Conservation (phyloP, 2,888 invertebrate species). For the Ochlodes sylvanus region DNA sequence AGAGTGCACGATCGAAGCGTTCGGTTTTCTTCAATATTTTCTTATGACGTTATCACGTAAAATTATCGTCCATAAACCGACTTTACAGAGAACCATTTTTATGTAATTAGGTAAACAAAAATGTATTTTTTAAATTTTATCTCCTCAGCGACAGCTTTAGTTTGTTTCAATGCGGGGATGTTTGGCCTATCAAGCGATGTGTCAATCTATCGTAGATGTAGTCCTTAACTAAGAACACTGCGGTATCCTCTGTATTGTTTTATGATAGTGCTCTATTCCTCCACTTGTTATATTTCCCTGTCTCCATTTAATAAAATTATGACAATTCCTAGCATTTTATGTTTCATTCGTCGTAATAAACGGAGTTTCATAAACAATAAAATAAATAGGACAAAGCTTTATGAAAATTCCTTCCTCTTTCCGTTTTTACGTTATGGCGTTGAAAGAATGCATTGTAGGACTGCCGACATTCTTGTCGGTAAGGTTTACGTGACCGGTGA, state of each 20-base stretch:
- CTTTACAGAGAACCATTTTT: too few species aligned
- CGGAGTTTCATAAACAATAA: not conserved
- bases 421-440: not conserved
- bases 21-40: too few species aligned
- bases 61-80: too few species aligned
- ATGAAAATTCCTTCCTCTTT: not conserved
- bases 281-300: not conserved
- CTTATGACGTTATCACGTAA: too few species aligned
- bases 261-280: constrained; percentile 13
- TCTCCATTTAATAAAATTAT: not conserved
- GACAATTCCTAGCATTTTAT: not conserved
- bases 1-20: too few species aligned
- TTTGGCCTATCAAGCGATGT: too few species aligned
- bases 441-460: not conserved
- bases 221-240: not conserved
- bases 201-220: not conserved
- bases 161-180: too few species aligned
- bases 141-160: too few species aligned
- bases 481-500: not conserved
- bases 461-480: not conserved
- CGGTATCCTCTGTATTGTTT: constrained; percentile 15
- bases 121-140: too few species aligned
- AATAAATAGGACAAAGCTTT: not conserved
- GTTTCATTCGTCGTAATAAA: not conserved
- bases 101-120: too few species aligned